Evolutionary conservation across 2,113 vertebrate genomes (phyloP), one percentile per base, ranked within the genome.

Genomic region (Harpagus bidentatus): DNA sequence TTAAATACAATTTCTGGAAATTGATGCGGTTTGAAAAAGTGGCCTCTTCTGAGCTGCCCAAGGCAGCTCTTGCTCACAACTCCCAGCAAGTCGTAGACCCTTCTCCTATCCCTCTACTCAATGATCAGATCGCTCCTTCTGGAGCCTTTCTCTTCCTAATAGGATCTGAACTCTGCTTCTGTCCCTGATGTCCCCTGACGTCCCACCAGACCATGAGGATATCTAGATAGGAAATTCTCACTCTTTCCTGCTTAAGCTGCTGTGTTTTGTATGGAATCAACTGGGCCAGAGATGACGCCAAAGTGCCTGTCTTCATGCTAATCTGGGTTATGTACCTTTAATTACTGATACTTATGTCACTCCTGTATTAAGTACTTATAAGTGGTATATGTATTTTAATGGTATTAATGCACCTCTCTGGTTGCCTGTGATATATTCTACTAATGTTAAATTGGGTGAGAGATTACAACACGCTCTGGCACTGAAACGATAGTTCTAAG

Each of bases 121-220:
- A 6, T 16, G 43, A 23, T 65, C 61, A 50, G 32, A n/a, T 72
- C 0, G 0, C 43, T 77, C 11, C 47, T 77, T 76, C 38, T 4
- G 8, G 32, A 77, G 11, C 15, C 25, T 17, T 65, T 48, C 10
- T 58, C 21, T 62, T 88, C 3, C 2, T 47, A 38, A 12, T 3
- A 76, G 61, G 50, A 62, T 76, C 42, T 36, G 47, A 91, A 34
- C 15, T 55, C 52, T 38, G 32, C 48, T 55, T 94, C 63, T 86
- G 13, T 59, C 81, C 53, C 42, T 48, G 4, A 28, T 58, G 28
- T 40, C 50, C 81, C 48, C 42, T 48, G 3, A 34, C 40, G 14
- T 38, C 50, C 32, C 47, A 76, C 16, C 80, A 42, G 31, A 55
- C 5, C 7, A 26, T 3, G 16, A 81, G 10, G 31, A 12, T 40